phyloP scores from a whole-genome alignment of 2,797 vertebrate species.

The Mergus octosetaceus region DNA sequence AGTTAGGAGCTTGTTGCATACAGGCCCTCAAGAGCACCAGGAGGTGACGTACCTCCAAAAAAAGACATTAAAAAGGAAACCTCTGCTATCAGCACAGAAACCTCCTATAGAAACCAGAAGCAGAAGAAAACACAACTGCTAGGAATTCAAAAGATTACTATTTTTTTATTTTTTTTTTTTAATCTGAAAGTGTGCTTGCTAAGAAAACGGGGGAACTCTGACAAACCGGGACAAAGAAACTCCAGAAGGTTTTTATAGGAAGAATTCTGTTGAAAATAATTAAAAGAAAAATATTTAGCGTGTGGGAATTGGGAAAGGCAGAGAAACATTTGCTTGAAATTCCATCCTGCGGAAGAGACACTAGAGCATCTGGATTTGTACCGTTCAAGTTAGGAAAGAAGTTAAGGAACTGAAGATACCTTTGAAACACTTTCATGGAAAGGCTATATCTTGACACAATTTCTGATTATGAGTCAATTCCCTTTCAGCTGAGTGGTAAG shows the following conservation, averaged over 20 bases:
- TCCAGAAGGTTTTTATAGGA: background rate
- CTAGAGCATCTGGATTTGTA: background rate
- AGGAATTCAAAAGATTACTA: background rate
- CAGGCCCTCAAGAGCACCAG: background rate
- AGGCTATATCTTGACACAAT: background rate
- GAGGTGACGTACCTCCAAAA: background rate
- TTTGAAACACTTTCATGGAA: background rate
- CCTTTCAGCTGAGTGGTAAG: background rate
- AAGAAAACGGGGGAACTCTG: background rate
- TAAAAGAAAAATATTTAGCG: background rate
- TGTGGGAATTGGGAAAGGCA: background rate
- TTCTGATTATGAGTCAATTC: background rate
- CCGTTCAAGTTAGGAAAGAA: background rate
- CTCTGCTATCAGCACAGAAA: background rate
- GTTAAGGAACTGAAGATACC: background rate
- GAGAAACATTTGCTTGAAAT: constrained; percentile 7
- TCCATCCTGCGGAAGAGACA: background rate
- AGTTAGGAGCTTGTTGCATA: background rate
- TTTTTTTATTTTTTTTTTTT: background rate
- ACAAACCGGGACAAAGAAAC: background rate
- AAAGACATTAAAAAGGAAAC: background rate
- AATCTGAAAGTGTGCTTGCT: background rate
- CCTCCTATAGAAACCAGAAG: background rate
- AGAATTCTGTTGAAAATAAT: background rate
- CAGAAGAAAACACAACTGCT: background rate